Base-by-base conservation (phyloP, 2,888 invertebrate species). In the Girardia tigrina region DNA sequence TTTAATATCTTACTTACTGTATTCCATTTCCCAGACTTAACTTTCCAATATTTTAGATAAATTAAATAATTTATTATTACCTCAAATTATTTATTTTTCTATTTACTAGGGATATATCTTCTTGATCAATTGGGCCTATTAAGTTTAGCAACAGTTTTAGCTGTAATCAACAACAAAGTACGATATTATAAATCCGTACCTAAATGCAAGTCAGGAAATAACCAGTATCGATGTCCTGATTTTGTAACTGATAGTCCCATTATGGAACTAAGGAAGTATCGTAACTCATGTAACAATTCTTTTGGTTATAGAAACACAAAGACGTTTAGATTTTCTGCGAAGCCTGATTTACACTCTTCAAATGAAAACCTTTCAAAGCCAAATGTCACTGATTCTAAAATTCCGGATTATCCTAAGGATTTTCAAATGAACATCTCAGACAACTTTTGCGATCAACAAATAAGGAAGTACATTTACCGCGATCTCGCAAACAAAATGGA, bases 91-190 rank as follows among this genome's bases (percentile, higher is more conserved):
- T n/a, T n/a, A n/a, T n/a, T n/a, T n/a, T n/a, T n/a, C n/a, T n/a
- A n/a, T n/a, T n/a, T 14, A 56, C 69, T 28, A 76, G 76, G 76
- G 29, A 76, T 76, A 23, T 76, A 76, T 56, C 42, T 76, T 8
- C 70, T 76, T 16, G 70, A 76, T 69, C 76, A 76, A 28, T 42
- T 76, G 20, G 76, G 76, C 36, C 26, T 76, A n/a, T 71, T 76
- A 12, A 76, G 76, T 42, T 26, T 76, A 1, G 76, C 76, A 14
- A 76, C 76, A 1, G 70, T 76, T 2, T 42, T 76, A 26, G 74
- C 76, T 1, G 76, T 76, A 1, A 29, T 76, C 20, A 76, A 76
- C 42, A 27, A 76, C 8, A 76, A 76, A 70, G n/a, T 75, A n/a
- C 28, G 75, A 26, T 29, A 72, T 36, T 28, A 16, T 8, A 56